Conservation (phyloP, 2,797 vertebrate species). For the Clarias platycephalus region DNA sequence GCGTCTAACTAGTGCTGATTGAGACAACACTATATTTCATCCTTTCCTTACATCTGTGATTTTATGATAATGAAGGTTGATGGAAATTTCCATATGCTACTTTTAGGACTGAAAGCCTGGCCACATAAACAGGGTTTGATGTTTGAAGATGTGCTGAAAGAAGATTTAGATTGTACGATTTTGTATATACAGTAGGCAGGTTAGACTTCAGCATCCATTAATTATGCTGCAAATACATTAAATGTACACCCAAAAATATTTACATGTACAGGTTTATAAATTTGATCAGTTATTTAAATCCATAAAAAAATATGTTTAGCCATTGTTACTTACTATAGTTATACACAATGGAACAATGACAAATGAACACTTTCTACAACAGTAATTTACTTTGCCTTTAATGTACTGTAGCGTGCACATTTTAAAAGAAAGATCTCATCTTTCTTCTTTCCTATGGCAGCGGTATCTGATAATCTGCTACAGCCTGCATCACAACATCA, state of each 20-base stretch:
- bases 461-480: not conserved
- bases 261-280: not conserved
- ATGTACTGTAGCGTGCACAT: not conserved
- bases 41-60: not conserved
- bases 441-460: not conserved
- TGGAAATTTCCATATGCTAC: not conserved
- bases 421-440: not conserved
- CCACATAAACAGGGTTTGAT: not conserved
- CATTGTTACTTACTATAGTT: not conserved
- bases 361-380: not conserved
- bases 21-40: constrained; percentile 26
- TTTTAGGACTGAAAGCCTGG: not conserved
- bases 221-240: not conserved
- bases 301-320: not conserved
- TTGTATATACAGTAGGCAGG: not conserved
- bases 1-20: constrained; percentile 62
- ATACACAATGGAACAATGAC: not conserved
- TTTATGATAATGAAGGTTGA: constrained; percentile 6
- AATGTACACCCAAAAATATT: not conserved
- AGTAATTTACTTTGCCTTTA: not conserved
- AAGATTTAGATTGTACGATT: not conserved
- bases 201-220: not conserved
- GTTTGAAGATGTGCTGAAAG: not conserved
- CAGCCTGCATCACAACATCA: not conserved
- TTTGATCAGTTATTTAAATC: too few relatives aligned